Percentiles rank a stretch among this genome's conserved stretches.
phyloP scores from a whole-genome alignment of 1,140 invertebrate genomes.

The Nephila pilipes region DNA sequence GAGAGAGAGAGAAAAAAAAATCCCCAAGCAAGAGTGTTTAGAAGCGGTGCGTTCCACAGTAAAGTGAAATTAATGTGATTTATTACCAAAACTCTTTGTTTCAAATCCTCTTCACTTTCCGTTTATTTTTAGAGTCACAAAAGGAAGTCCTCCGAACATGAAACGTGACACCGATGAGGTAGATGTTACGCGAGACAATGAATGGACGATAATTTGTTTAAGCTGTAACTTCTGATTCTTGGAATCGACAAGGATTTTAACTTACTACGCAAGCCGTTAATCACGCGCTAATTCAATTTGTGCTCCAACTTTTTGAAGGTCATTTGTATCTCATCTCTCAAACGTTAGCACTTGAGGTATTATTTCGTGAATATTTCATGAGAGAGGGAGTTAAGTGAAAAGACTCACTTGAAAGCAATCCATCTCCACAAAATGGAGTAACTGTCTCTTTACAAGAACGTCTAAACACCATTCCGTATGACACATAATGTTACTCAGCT shows the following conservation, averaged over 20 bases:
- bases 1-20: background rate
- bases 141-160: background rate
- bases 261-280: too few species aligned
- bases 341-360: too few species aligned
- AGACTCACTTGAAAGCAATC: too few species aligned
- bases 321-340: too few species aligned
- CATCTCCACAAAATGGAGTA: too few species aligned
- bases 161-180: background rate
- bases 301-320: too few species aligned
- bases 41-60: background rate
- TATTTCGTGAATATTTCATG: too few species aligned
- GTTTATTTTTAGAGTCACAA: background rate
- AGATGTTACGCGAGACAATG: background rate
- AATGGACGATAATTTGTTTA: background rate
- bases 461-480: too few species aligned
- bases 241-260: background rate
- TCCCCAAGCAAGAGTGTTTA: background rate
- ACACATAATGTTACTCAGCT: too few species aligned
- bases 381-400: too few species aligned
- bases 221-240: background rate
- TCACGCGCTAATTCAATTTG: too few species aligned
- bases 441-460: too few species aligned
- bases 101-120: background rate
- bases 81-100: constrained; percentile 12
- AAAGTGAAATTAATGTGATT: background rate